Conservation (phyloP, 1,140 invertebrate species). For the Odontomachus brunneus region DNA sequence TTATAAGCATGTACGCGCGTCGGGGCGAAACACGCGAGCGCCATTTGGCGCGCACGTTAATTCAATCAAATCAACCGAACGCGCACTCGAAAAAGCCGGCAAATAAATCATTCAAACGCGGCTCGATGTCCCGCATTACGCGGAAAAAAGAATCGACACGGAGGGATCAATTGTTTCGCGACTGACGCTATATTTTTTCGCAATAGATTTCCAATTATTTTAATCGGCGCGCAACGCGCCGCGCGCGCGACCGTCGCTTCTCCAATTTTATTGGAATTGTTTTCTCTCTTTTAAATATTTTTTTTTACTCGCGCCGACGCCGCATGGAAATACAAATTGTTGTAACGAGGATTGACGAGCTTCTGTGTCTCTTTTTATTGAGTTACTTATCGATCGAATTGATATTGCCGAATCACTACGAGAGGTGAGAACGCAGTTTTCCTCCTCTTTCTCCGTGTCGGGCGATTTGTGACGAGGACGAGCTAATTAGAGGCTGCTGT, state of each 20-base stretch:
- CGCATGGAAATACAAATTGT: conserved; percentile 34
- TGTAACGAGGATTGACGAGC: conserved; percentile 29
- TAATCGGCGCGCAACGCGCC: conserved; percentile 36
- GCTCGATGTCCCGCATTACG: conserved; percentile 54
- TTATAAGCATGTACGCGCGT: conserved; percentile 28
- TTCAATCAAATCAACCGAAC: conserved; percentile 53
- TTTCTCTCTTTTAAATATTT: conserved; percentile 47
- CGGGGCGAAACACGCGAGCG: conserved; percentile 32
- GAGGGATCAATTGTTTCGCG: conserved; percentile 48
- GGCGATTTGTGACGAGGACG: not conserved
- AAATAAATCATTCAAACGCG: conserved; percentile 59
- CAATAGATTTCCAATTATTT: conserved; percentile 61
- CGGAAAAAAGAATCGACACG: conserved; percentile 58
- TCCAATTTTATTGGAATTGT: conserved; percentile 57
- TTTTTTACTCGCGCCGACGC: conserved; percentile 31
- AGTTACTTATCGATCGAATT: conserved; percentile 29
- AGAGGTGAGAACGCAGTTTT: not conserved
- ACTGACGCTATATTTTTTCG: conserved; percentile 55
- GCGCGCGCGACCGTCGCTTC: conserved; percentile 15
- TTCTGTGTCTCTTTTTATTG: conserved; percentile 36
- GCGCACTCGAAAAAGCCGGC: conserved; percentile 50
- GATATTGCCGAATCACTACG: not conserved
- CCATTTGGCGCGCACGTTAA: conserved; percentile 53
- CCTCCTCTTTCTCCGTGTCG: not conserved
- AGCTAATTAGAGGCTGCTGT: not conserved